Evolutionary conservation across 2,888 invertebrate species (phyloP), one percentile per base, ranked within the genome.

Genomic region (Elysia crispata): DNA sequence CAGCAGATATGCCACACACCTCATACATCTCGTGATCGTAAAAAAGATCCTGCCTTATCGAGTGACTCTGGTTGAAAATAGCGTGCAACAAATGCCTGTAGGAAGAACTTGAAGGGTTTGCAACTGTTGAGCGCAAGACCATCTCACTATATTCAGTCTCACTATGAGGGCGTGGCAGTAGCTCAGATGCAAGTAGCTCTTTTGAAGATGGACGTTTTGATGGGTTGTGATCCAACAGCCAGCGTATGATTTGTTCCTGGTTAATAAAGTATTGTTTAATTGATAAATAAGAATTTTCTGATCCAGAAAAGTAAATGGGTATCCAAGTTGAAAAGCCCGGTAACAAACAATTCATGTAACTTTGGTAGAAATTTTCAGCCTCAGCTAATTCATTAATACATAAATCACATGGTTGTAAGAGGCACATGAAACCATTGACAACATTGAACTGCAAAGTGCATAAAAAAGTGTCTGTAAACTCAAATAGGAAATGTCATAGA

Each of bases 151-250:
- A 91, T 83, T 96, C 96, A 0, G 95, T 95, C 85, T 97, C 97
- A 87, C 97, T 96, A 85, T 89, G 94, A 0, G 96, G 95, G 0
- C 97, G 95, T 0, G 98, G 98, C 1, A 98, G 94, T 86, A 95
- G 94, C 81, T 96, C 95, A 0, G 97, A 97, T 50, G 95, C 94
- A 0, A 98, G 93, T 1, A 98, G 93, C 90, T 98, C 97, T 62
- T 95, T 94, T 8, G 97, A 96, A 0, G 97, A 96, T 0, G 98
- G 98, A 5, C 98, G 94, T 85, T 95, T 93, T 50, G 94, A 94
- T 0, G 97, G 95, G 91, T 98, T 96, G 90, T 98, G 97, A 91
- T 95, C 95, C 77, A 98, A 92, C 3, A 98, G 93, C 96, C 96
- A 95, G 64, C 94, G 94, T 80, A 92, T 85, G 0, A 93, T 86